phyloP scores from a whole-genome alignment of 2,797 vertebrate species.

The Luscinia megarhynchos region DNA sequence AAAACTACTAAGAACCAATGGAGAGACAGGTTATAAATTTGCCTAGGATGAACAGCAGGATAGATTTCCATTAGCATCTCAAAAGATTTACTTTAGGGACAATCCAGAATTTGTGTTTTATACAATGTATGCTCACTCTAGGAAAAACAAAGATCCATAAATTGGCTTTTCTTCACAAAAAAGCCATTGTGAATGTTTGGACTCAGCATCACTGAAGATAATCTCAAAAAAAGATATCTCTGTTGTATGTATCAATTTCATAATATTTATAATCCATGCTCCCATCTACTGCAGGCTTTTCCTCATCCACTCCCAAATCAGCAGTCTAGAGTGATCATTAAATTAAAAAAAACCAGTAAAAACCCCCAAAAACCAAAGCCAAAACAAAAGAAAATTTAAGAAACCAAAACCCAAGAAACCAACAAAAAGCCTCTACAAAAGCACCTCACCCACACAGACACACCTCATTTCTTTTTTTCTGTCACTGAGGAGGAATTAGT shows the following conservation, averaged over 20 bases:
- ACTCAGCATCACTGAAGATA: background rate
- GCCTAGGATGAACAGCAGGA: background rate
- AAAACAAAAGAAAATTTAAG: rapidly evolving
- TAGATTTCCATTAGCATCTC: background rate
- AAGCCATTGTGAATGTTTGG: background rate
- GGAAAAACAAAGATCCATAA: background rate
- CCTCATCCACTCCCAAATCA: background rate
- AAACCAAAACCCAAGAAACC: too few relatives aligned
- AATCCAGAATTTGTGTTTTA: background rate
- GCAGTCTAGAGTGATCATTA: background rate
- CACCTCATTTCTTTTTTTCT: too few relatives aligned
- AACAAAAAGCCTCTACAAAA: too few relatives aligned
- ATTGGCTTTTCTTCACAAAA: background rate
- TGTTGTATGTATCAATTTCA: background rate
- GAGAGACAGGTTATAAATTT: background rate
- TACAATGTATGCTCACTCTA: rapidly evolving
- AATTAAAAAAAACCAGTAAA: background rate
- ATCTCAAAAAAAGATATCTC: background rate
- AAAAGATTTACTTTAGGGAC: background rate
- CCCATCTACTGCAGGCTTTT: background rate
- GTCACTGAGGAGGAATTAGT: too few relatives aligned
- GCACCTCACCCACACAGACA: too few relatives aligned
- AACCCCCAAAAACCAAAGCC: rapidly evolving
- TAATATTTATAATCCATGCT: background rate
- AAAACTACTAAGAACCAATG: background rate